Evolutionary conservation across 2,113 vertebrate species (phyloP).

Genomic region (Mystacornis crossleyi): DNA sequence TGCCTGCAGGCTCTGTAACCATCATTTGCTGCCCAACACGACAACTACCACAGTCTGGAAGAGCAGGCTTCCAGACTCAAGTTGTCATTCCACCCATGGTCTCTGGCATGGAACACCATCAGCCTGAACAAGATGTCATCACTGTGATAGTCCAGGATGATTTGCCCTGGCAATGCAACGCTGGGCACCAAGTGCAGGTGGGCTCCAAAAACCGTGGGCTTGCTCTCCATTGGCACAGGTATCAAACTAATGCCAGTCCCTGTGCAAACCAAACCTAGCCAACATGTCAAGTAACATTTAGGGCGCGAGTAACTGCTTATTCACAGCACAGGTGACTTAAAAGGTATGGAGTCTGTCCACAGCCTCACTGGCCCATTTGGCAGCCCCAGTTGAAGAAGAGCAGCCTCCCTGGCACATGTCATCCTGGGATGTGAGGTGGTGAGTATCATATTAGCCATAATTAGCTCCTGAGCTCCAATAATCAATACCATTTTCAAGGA

Average conservation of each 20-base stretch:
- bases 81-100: not conserved
- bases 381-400: not conserved
- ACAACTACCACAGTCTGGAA: not conserved
- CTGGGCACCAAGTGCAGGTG: not conserved
- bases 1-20: not conserved
- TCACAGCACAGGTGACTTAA: not conserved
- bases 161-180: fast-evolving
- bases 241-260: not conserved
- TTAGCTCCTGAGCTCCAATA: not conserved
- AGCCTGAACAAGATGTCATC: not conserved
- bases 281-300: not conserved
- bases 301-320: not conserved
- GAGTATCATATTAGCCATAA: not conserved
- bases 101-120: not conserved
- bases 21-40: not conserved
- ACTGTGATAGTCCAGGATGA: not conserved
- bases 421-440: not conserved
- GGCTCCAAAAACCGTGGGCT: not conserved
- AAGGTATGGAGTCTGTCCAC: not conserved
- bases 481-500: slow-evolving; percentile 12
- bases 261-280: not conserved
- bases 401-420: not conserved
- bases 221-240: fast-evolving
- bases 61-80: not conserved
- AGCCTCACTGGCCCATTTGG: not conserved